Base-by-base conservation (phyloP, 2,113 vertebrate species). In the Melospiza georgiana region DNA sequence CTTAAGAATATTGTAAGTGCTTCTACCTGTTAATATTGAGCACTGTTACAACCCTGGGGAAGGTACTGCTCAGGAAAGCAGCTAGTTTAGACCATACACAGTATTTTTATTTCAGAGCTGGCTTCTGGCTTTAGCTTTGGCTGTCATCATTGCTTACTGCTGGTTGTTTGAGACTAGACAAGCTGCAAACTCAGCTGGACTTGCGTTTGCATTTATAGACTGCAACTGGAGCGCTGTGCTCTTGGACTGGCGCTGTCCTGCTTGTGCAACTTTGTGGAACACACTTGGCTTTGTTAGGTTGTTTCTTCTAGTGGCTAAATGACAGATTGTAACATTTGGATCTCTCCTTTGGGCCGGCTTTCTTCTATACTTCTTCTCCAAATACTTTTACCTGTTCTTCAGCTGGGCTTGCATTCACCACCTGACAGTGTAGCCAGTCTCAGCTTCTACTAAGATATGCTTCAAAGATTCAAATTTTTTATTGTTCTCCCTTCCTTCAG, bases 171-270 rank as follows among this genome's bases (percentile, higher is more conserved):
- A 93, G 66, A 67, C 71, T 71, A 87, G 87, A 74, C 90, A 83
- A 95, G 82, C 59, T 96, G 94, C 91, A 74, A 48, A 80, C 93
- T 94, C 95, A 86, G 89, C 82, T 87, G 43, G 71, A 62, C 63
- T 73, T 83, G 74, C 21, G 33, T 83, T 84, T 95, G 49, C 78
- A 22, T 87, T 91, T 85, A 43, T 24, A 85, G 74, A 54, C 75
- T 69, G 22, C 71, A 69, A 0, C 31, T 73, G 77, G 31, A 54
- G 55, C 44, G 44, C 46, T 1, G 1, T 46, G 37, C 44, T 78
- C 33, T 61, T 73, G 55, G n/a, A 55, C 51, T 55, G 43, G 51
- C 58, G 23, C 51, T 52, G 28, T 76, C 41, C 12, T 73, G 48
- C 58, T 69, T 58, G 46, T 55, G 49, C 51, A 31, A 19, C 43